Evolutionary conservation across 1,140 invertebrate genomes (phyloP).

Genomic region (Bursaphelenchus mucronatus): DNA sequence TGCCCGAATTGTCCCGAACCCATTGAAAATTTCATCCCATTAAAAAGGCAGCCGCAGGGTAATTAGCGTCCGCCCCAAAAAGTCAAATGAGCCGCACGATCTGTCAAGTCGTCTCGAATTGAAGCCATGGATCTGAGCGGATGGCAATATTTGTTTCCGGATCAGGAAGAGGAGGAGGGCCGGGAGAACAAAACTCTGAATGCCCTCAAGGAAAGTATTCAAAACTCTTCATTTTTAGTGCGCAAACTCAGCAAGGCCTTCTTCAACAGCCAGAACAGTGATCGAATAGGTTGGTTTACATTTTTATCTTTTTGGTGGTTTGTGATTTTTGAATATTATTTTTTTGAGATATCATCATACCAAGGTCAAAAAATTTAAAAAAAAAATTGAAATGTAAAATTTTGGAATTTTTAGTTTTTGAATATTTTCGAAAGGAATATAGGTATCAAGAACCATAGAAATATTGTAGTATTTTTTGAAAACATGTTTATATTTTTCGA

Average conservation of each 20-base stretch:
- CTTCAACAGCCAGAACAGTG: slow-evolving; percentile 54
- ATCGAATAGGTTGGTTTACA: slow-evolving; percentile 47
- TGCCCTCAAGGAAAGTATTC: slow-evolving; percentile 32
- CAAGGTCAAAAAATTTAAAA: slow-evolving; percentile 3
- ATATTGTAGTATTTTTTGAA: too few relatives aligned
- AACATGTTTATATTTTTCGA: too few relatives aligned
- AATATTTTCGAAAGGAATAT: not conserved
- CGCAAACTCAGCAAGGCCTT: slow-evolving; percentile 58
- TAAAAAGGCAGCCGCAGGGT: too few relatives aligned
- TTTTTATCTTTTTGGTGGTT: slow-evolving; percentile 2
- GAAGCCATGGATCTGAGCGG: not conserved
- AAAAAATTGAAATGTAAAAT: not conserved
- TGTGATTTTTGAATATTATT: slow-evolving; percentile 16
- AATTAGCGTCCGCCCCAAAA: too few relatives aligned
- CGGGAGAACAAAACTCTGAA: slow-evolving; percentile 21
- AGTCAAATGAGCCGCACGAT: too few relatives aligned
- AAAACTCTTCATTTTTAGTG: slow-evolving; percentile 57
- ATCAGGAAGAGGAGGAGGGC: not conserved
- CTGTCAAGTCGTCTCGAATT: not conserved
- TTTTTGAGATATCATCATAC: not conserved
- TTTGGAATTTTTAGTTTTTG: not conserved
- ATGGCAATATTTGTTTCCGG: not conserved
- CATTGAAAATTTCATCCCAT: too few relatives aligned
- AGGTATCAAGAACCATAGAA: too few relatives aligned
- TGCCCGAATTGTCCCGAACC: too few relatives aligned